Conservation (phyloP, 2,888 invertebrate genomes). For the Pimpla rufipes region DNA sequence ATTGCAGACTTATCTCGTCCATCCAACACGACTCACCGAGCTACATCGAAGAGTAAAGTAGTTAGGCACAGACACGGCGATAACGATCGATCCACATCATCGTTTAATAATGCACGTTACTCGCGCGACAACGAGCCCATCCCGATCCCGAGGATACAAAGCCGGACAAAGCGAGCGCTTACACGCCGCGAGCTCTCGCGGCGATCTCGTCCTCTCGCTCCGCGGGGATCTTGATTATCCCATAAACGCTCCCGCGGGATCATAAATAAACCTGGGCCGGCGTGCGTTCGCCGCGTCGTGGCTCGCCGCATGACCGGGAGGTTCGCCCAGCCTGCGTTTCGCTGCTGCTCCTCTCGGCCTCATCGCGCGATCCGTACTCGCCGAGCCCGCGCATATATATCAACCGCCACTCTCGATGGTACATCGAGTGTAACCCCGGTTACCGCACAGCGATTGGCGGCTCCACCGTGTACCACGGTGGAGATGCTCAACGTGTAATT, state of each 20-base stretch:
- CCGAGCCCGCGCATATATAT: background rate
- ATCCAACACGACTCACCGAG: background rate
- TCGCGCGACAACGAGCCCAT: background rate
- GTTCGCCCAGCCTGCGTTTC: background rate
- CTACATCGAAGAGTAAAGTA: no score
- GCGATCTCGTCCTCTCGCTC: constrained; percentile 26
- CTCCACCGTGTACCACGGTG: constrained; percentile 28
- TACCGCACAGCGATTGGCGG: constrained; percentile 3
- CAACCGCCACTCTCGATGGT: background rate
- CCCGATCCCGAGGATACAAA: background rate
- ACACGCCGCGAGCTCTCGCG: background rate
- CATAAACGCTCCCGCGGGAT: constrained; percentile 41
- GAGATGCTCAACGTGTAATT: constrained; percentile 35
- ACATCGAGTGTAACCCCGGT: constrained; percentile 14
- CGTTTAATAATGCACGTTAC: background rate
- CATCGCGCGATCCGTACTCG: constrained; percentile 5
- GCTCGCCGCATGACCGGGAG: background rate
- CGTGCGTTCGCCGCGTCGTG: constrained; percentile 4
- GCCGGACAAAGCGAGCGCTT: constrained; percentile 12
- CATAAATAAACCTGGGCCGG: constrained; percentile 34
- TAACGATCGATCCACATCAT: constrained; percentile 2
- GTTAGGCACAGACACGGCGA: background rate
- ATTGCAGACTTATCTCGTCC: background rate
- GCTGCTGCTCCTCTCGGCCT: background rate
- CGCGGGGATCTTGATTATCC: constrained; percentile 43